phyloP scores from a whole-genome alignment of 2,888 invertebrate genomes.

The Zaprionus obscuricornis region DNA sequence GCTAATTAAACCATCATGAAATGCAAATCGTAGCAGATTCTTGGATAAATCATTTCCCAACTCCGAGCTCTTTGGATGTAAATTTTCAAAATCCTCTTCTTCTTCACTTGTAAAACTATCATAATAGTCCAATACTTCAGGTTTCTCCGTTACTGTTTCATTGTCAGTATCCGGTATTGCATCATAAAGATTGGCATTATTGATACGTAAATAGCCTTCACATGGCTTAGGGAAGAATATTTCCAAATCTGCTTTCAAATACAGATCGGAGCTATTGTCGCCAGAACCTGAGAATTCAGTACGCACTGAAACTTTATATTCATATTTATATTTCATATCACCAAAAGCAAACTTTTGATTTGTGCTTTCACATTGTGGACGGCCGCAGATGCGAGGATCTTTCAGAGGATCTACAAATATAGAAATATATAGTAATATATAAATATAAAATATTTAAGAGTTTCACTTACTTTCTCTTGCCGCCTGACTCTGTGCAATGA shows the following conservation, averaged over 20 bases:
- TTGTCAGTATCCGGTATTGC: constrained; percentile 55
- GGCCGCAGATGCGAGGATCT: constrained; percentile 89
- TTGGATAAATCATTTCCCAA: constrained; percentile 85
- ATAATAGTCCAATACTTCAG: constrained; percentile 72
- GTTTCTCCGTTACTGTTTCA: constrained; percentile 18
- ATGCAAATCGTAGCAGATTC: constrained; percentile 89
- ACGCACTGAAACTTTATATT: constrained; percentile 89
- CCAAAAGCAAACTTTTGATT: constrained; percentile 79
- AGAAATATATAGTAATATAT: background rate
- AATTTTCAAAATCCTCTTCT: constrained; percentile 16
- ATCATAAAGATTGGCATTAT: constrained; percentile 86
- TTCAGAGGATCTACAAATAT: constrained; percentile 87
- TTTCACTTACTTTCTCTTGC: constrained; percentile 68
- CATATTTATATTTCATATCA: constrained; percentile 86
- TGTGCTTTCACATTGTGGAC: constrained; percentile 86
- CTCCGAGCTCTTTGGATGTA: constrained; percentile 82
- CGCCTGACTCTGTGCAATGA: constrained; percentile 50
- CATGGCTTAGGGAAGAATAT: constrained; percentile 89
- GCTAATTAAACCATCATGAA: constrained; percentile 92
- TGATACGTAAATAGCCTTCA: constrained; percentile 88
- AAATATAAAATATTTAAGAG: no score
- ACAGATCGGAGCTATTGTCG: constrained; percentile 88
- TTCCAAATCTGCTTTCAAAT: constrained; percentile 85
- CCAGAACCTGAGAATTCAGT: constrained; percentile 89
- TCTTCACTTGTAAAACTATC: constrained; percentile 53